Evolutionary conservation across 2,888 invertebrate genomes (phyloP), one percentile per base, ranked within the genome.

Genomic region (Torymus aiolomorphi): DNA sequence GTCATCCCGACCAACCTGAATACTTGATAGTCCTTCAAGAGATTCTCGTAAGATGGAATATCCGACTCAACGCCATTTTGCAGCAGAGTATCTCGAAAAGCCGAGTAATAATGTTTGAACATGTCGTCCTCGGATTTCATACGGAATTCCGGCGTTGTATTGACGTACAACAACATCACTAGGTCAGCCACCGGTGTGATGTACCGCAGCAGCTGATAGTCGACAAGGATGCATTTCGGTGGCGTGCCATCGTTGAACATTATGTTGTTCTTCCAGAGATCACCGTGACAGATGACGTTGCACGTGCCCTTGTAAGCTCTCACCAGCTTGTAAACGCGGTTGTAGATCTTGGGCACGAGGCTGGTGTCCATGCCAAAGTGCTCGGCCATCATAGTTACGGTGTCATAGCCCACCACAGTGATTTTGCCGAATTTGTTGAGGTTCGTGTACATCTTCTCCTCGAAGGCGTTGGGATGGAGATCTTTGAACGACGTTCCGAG

Each of bases 321-420:
- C 94, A 84, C 94, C 94, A 66, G 92, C 91, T 94, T 94, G 94
- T 10, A 94, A 87, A 89, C 94, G 13, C 52, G 24, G 12, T 78
- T 56, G 2, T 24, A 20, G 5, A 66, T 62, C 67, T 66, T 66
- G 0, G 61, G 18, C 13, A 78, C 71, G 2, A 78, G 42, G 4
- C 13, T 65, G 11, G 61, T 5, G n/a, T 81, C 65, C 24, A 78
- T 10, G n/a, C 69, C 63, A 18, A 76, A 59, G 8, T 20, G 57
- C 8, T 76, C 54, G 0, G 63, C 69, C n/a, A 81, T 62, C 2
- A 24, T 0, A 1, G 4, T 59, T 2, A 75, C n/a, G 0, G 75
- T 62, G 0, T 76, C 63, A 54, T 57, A 74, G 12, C 76, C 63
- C 0, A 69, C 5, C 2, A 3, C 4, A 42, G 20, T 54, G 12